Evolutionary conservation across 2,113 vertebrate genomes (phyloP), one percentile per base, ranked within the genome.

Genomic region (Hippocampus barbouri): DNA sequence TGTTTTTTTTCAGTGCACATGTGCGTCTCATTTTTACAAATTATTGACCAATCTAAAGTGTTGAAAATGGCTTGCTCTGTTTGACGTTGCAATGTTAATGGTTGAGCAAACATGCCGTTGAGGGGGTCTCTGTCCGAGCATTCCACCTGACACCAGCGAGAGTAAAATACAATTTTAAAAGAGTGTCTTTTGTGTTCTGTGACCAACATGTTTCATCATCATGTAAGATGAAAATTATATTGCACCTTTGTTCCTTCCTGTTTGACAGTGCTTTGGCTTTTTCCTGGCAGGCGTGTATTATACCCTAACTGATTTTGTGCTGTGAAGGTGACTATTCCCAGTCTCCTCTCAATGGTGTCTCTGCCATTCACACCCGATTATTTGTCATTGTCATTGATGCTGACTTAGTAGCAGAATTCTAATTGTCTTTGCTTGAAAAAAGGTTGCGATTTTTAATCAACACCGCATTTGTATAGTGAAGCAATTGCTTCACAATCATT

Each of bases 361-460:
- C 63, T 62, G 45, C 25, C n/a, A 40, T 78, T 71, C 66, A 23
- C 27, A 68, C 51, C 49, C 9, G n/a, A 69, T 79, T 79, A 69
- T 77, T 83, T 77, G 71, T 79, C 79, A 72, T 27, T 68, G 61
- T 60, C 69, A 21, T 67, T 57, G 51, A 45, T 27, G 41, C 66
- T 49, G 66, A 60, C 34, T 23, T 54, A 47, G 30, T 63, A 47
- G 70, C 27, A 21, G 74, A 5, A 75, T 73, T 47, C 21, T 71
- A 66, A 72, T 30, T 45, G 49, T 57, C 59, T 61, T 68, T 14
- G 66, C 75, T 53, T 79, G 67, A 74, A 71, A 79, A 67, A 73
- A 73, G 64, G 47, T 41, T 65, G 82, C 74, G 86, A 84, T 84
- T 84, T 87, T 85, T 84, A 81, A 78, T 68, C 57, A 23, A 8